Evolutionary conservation across 2,888 invertebrate species (phyloP).

Genomic region (Argyresthia albistria): DNA sequence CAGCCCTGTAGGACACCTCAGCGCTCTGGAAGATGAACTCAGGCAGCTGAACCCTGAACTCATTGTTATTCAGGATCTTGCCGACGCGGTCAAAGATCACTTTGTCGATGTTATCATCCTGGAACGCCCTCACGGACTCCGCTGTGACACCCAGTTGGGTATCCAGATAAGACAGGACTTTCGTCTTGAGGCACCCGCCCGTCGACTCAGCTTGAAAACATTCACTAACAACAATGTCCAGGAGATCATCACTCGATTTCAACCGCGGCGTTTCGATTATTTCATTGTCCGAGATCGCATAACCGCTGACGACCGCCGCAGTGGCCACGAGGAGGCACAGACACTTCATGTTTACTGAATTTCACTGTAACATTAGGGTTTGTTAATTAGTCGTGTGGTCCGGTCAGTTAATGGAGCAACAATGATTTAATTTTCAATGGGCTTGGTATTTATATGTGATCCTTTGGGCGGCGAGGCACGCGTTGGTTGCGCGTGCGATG

Average conservation of each 20-base stretch:
- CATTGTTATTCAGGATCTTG: constrained; percentile 80
- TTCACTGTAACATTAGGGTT: constrained; percentile 58
- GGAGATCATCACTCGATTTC: constrained; percentile 77
- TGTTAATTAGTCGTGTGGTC: constrained; percentile 59
- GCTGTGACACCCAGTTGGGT: constrained; percentile 75
- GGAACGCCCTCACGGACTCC: constrained; percentile 74
- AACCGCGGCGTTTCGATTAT: constrained; percentile 67
- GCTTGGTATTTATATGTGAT: constrained; percentile 78
- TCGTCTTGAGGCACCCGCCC: constrained; percentile 81
- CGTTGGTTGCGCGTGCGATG: constrained; percentile 40
- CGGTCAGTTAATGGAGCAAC: constrained; percentile 65
- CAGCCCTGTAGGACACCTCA: constrained; percentile 77
- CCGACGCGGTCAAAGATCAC: constrained; percentile 81
- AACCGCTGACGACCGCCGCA: constrained; percentile 55
- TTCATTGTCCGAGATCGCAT: constrained; percentile 71
- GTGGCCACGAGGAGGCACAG: constrained; percentile 66
- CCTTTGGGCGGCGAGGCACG: constrained; percentile 70
- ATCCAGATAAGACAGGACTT: constrained; percentile 84
- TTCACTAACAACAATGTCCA: constrained; percentile 79
- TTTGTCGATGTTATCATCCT: constrained; percentile 78
- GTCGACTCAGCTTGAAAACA: constrained; percentile 79
- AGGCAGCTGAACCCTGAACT: constrained; percentile 81
- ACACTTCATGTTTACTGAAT: constrained; percentile 55
- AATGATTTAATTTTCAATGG: constrained; percentile 74
- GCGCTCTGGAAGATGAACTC: constrained; percentile 79